Base-by-base conservation (phyloP, 1,140 invertebrate species). In the Caerostris darwini region DNA sequence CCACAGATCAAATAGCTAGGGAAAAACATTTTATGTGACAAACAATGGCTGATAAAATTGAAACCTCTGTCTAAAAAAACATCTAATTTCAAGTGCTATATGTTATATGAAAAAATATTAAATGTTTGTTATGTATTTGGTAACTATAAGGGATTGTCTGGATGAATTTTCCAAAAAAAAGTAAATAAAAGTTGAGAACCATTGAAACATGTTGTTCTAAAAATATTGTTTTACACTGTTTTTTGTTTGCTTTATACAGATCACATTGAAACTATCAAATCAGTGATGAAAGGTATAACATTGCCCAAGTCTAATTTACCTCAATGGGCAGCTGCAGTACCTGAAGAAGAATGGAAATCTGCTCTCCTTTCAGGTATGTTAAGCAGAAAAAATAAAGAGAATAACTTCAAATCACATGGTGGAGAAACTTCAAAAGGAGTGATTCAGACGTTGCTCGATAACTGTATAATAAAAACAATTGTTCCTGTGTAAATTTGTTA, bases 271-370 rank as follows among this genome's bases (percentile, higher is more conserved):
- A 93, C 91, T 14, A 93, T 93, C 6, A 93, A 93, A 86, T 93
- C 91, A 54, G 91, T 93, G 3, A 93, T 93, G 91, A 93, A 71
- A 71, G 53, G 83, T 5, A 93, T 93, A 5, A 93, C 61, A 19
- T 58, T 93, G 34, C 91, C 91, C 2, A 69, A 12, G 58, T 93
- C 91, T 5, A 93, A 87, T 71, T 87, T 93, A 17, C 91, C 91
- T 14, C 82, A 93, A 19, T 93, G 91, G 91, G 91, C 91, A 14
- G 57, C 58, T 58, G 3, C 53, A 56, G 91, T 93, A 10, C 91
- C 91, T 54, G 91, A 93, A 69, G 91, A 93, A 93, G 91, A 93
- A 56, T 93, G 91, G 91, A 93, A 93, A 87, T 8, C 91, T 71
- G 91, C 83, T 5, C 54, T 93, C 2, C 50, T 93, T 6, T 86